Conservation (phyloP, 2,888 invertebrate species). For the Phaonia tiefii region DNA sequence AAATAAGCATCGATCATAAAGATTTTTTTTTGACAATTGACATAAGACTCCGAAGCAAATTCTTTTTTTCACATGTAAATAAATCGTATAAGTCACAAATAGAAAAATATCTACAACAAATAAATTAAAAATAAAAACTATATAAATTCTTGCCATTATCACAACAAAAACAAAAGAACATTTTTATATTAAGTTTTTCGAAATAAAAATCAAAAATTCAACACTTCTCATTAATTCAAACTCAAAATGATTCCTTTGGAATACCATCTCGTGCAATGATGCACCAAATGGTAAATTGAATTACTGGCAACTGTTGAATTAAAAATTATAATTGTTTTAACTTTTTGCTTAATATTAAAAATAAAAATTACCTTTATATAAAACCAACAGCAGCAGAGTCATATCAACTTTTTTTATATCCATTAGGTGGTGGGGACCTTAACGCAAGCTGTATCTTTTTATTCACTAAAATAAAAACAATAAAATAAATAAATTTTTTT, state of each 20-base stretch:
- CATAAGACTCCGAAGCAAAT: neutral
- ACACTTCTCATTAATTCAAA: slow-evolving; percentile 51
- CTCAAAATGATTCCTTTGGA: no score
- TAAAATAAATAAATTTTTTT: neutral
- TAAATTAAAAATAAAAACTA: neutral
- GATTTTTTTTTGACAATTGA: neutral
- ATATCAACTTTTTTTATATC: neutral
- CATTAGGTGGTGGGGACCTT: slow-evolving; percentile 56
- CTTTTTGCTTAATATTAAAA: neutral
- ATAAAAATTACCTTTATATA: neutral
- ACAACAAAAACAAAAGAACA: slow-evolving; percentile 30
- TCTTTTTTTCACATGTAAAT: no score
- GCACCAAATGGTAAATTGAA: slow-evolving; percentile 7
- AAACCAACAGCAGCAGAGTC: neutral
- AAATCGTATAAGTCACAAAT: no score
- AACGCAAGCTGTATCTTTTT: slow-evolving; percentile 32
- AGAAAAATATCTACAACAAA: neutral
- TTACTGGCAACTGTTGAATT: slow-evolving; percentile 63
- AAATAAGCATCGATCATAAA: no score
- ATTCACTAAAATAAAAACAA: neutral
- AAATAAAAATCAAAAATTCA: slow-evolving; percentile 35
- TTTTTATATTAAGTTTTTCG: slow-evolving; percentile 55
- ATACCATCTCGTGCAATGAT: neutral
- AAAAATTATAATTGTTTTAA: slow-evolving; percentile 16
- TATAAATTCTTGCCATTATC: slow-evolving; percentile 7